Evolutionary conservation across 2,113 vertebrate genomes (phyloP).

Genomic region (Ahaetulla prasina): DNA sequence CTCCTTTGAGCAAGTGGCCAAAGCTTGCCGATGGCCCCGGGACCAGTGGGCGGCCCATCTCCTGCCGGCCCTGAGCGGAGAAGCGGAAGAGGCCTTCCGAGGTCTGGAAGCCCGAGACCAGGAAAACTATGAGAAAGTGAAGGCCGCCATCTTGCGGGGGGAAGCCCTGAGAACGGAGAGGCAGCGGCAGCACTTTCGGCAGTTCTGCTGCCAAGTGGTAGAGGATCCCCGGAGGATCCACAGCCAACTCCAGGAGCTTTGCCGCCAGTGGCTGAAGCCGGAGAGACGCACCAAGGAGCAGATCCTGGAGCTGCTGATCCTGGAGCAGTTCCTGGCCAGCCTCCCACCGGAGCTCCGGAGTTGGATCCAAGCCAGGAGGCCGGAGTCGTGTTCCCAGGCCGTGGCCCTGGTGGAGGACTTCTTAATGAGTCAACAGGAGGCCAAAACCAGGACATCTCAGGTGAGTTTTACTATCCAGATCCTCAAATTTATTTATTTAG

Average conservation of each 20-base stretch:
- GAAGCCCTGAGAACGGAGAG: constrained; percentile 29
- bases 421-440: background rate
- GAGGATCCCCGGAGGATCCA: background rate
- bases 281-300: constrained; percentile 24
- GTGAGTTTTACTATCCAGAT: background rate
- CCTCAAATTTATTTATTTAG: background rate
- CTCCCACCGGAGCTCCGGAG: background rate
- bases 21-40: constrained; percentile 4
- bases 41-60: background rate
- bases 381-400: background rate
- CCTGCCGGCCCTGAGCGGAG: background rate
- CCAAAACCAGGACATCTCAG: background rate
- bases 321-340: constrained; percentile 13
- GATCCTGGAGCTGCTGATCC: background rate
- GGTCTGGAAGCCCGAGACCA: background rate
- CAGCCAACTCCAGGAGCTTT: background rate
- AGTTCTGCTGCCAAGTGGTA: constrained; percentile 51
- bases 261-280: constrained; percentile 46
- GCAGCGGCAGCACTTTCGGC: constrained; percentile 47
- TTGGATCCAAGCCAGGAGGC: constrained; percentile 1
- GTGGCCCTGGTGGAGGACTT: constrained; percentile 4
- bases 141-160: background rate
- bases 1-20: constrained; percentile 1
- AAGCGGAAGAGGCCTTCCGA: background rate
- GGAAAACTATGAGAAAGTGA: background rate